phyloP scores from a whole-genome alignment of 53 echinoderm and acorn worm species.

The Stichopus horrens region DNA sequence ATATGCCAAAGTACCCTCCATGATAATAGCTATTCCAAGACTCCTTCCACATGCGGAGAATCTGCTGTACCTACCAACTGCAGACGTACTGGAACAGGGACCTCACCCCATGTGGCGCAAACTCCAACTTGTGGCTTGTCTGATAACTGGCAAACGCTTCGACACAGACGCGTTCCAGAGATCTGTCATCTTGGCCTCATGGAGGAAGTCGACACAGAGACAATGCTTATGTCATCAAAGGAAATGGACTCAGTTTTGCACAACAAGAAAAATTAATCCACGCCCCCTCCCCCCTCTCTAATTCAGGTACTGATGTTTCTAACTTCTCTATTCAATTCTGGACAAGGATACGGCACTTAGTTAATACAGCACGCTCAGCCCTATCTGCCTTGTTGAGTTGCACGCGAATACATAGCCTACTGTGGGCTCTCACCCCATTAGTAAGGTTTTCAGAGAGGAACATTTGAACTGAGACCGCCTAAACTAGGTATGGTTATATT shows the following conservation, averaged over 20 bases:
- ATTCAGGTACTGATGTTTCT: slow-evolving; percentile 15
- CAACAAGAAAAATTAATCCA: slow-evolving; percentile 31
- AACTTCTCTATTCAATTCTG: slow-evolving; percentile 19
- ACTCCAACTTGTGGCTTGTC: slow-evolving; percentile 34
- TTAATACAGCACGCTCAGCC: slow-evolving; percentile 17
- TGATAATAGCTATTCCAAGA: slow-evolving; percentile 28
- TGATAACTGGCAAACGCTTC: slow-evolving; percentile 26
- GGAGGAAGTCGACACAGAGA: slow-evolving; percentile 47
- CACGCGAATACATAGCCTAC: neutral
- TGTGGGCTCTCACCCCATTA: no score
- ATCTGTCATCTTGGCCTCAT: slow-evolving; percentile 35
- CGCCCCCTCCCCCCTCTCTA: neutral
- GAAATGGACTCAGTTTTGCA: slow-evolving; percentile 34
- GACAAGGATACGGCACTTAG: slow-evolving; percentile 32
- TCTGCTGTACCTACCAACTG: neutral
- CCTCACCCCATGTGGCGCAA: slow-evolving; percentile 3
- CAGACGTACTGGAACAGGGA: neutral
- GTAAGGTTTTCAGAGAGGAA: no score
- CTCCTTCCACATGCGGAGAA: neutral
- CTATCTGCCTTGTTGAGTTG: slow-evolving; percentile 10
- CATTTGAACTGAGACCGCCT: no score
- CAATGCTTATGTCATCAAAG: slow-evolving; percentile 44
- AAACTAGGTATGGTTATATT: no score
- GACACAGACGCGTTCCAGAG: neutral
- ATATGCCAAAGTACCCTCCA: neutral